Conservation (phyloP, 2,888 invertebrate genomes). For the Tyria jacobaeae region DNA sequence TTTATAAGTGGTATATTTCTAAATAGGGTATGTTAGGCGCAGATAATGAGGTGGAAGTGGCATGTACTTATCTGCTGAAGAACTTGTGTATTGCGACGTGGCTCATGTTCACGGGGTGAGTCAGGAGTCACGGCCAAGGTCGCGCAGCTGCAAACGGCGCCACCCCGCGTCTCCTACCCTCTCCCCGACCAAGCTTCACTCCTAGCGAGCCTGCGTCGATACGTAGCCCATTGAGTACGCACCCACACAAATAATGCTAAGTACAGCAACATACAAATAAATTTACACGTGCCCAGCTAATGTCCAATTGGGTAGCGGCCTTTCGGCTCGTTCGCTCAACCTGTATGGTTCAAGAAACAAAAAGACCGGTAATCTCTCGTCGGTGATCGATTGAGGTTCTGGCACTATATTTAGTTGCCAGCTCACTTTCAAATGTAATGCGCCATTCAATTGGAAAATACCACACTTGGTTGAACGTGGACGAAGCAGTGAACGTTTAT, state of each 20-base stretch:
- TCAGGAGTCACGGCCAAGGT: slow-evolving; percentile 84
- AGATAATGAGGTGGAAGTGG: not conserved
- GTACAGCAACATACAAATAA: slow-evolving; percentile 24
- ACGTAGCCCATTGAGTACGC: slow-evolving; percentile 70
- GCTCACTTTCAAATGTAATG: slow-evolving; percentile 21
- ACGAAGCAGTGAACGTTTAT: slow-evolving; percentile 29
- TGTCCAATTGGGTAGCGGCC: slow-evolving; percentile 41
- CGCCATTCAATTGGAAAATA: slow-evolving; percentile 41
- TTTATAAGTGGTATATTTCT: not conserved
- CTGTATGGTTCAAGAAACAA: slow-evolving; percentile 47
- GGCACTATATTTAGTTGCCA: slow-evolving; percentile 40
- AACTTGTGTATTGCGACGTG: slow-evolving; percentile 52
- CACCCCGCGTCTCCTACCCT: slow-evolving; percentile 26
- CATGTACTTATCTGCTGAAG: not conserved
- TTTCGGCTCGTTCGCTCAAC: slow-evolving; percentile 22
- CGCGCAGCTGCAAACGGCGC: slow-evolving; percentile 55
- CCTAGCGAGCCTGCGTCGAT: slow-evolving; percentile 58
- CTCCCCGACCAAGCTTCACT: slow-evolving; percentile 33
- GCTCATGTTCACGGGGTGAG: slow-evolving; percentile 63
- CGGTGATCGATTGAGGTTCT: slow-evolving; percentile 48
- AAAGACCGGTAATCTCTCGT: slow-evolving; percentile 44
- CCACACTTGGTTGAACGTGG: slow-evolving; percentile 27
- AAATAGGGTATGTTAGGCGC: not conserved
- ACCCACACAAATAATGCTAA: slow-evolving; percentile 49
- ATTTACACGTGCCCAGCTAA: slow-evolving; percentile 52